Evolutionary conservation across 2,888 invertebrate species (phyloP).

Genomic region (Saturnia japonica): DNA sequence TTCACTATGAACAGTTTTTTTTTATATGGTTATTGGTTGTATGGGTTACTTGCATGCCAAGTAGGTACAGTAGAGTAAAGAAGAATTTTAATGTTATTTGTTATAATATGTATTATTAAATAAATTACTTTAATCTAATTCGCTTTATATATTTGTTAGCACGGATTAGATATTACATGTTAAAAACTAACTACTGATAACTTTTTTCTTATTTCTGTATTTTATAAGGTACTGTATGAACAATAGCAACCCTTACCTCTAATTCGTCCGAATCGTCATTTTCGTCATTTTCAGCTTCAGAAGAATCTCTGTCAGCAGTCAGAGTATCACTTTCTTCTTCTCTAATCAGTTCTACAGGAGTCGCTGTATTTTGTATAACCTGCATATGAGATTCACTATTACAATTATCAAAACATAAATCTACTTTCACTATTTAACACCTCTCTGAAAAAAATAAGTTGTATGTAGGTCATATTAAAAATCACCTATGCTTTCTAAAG

Average conservation of each 20-base stretch:
- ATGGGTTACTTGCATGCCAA: not conserved
- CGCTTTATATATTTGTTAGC: slow-evolving; percentile 6
- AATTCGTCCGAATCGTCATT: slow-evolving; percentile 86
- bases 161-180: not conserved
- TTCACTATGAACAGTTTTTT: not conserved
- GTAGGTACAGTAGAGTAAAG: not conserved
- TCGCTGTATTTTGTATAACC: slow-evolving; percentile 46
- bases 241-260: slow-evolving; percentile 71
- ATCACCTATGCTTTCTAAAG: not conserved
- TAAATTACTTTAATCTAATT: not conserved
- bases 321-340: slow-evolving; percentile 56
- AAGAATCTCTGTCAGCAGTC: slow-evolving; percentile 73
- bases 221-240: not conserved
- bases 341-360: slow-evolving; percentile 42
- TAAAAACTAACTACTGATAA: slow-evolving; percentile 1
- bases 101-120: not conserved
- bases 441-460: slow-evolving; percentile 9
- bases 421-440: not conserved
- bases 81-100: not conserved
- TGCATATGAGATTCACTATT: slow-evolving; percentile 29
- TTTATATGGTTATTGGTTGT: not conserved
- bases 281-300: slow-evolving; percentile 84
- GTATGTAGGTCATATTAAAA: slow-evolving; percentile 14
- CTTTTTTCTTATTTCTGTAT: not conserved
- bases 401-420: not conserved